Percentiles rank a stretch among this genome's conserved stretches.
These are phyloP conservation scores for Rhabdornis inornatus DNA, from an alignment of 2,113 vertebrate genomes.

Conservation along the genomic window DNA sequence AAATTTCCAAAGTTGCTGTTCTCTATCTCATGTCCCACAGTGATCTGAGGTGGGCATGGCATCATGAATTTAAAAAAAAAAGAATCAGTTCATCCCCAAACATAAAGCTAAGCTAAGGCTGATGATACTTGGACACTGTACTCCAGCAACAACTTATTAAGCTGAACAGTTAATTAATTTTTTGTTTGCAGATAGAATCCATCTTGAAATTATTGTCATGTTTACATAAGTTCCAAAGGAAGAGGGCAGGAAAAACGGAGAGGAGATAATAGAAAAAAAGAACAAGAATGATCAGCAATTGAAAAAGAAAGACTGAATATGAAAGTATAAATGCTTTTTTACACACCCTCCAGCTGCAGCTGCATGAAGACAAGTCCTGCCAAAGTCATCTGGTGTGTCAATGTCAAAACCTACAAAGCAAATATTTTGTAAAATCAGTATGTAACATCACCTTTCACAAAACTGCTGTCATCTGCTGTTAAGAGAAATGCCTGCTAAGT, in stretches of 20 bases:
- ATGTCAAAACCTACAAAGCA: slow-evolving; percentile 88
- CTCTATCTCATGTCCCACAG: background rate
- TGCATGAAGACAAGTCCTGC: slow-evolving; percentile 98
- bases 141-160: background rate
- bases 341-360: slow-evolving; percentile 97
- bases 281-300: background rate
- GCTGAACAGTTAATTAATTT: background rate
- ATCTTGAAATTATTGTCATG: background rate
- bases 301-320: background rate
- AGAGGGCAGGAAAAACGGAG: background rate
- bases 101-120: background rate
- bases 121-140: slow-evolving; percentile 12
- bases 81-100: background rate
- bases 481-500: background rate
- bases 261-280: background rate
- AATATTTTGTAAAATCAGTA: slow-evolving; percentile 27
- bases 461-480: background rate
- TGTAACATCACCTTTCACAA: background rate
- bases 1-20: background rate
- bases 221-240: background rate
- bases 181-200: background rate
- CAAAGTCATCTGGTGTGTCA: slow-evolving; percentile 97
- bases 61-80: background rate
- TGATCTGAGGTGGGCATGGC: background rate
- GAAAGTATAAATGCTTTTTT: background rate